Evolutionary conservation across 1,140 invertebrate genomes (phyloP).

Genomic region (Pogonus chalceus): DNA sequence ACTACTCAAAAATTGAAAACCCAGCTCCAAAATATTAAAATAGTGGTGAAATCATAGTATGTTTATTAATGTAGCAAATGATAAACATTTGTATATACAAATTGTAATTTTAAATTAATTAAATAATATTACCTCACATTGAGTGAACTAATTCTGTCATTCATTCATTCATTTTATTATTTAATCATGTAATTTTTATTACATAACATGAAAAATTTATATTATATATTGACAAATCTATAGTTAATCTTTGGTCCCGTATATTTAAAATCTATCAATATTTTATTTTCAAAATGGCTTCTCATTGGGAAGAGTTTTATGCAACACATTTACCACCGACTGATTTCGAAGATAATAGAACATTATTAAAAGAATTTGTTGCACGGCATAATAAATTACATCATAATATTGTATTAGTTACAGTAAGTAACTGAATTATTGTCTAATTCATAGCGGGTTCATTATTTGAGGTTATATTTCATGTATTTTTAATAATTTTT

Average conservation of each 20-base stretch:
- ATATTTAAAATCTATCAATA: neutral
- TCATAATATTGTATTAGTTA: constrained; percentile 63
- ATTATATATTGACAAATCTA: no score
- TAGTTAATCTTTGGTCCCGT: no score
- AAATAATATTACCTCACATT: no score
- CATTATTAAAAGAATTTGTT: constrained; percentile 59
- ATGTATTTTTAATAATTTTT: constrained; percentile 24
- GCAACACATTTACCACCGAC: constrained; percentile 58
- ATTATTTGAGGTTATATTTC: constrained; percentile 17
- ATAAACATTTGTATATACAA: neutral
- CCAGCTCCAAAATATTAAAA: constrained; percentile 53
- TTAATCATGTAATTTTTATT: neutral
- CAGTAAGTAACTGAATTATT: constrained; percentile 45
- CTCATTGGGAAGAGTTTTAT: constrained; percentile 72
- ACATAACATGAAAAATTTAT: no score
- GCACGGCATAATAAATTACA: constrained; percentile 49
- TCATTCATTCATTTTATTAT: no score
- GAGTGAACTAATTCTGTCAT: no score
- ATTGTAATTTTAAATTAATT: neutral
- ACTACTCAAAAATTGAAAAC: constrained; percentile 49
- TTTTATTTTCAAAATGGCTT: constrained; percentile 36
- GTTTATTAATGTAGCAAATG: neutral
- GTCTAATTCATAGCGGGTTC: constrained; percentile 11
- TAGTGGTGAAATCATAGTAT: constrained; percentile 1
- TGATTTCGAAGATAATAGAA: constrained; percentile 60